Percentiles rank a stretch among this genome's conserved stretches.
Conservation (phyloP, 2,797 vertebrate genomes). For the Peromyscus nudipes region DNA sequence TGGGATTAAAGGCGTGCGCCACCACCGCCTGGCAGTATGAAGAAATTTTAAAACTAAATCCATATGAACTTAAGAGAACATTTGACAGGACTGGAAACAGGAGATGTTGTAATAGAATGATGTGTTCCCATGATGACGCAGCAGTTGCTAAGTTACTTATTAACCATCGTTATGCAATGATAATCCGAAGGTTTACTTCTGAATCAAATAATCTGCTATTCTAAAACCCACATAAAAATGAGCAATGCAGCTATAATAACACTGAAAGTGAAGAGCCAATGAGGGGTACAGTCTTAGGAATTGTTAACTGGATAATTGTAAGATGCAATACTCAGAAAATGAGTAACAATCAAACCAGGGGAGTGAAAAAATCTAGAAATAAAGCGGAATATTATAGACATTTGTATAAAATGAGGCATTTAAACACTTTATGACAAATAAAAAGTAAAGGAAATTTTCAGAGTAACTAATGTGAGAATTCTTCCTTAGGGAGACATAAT, state of each 20-base stretch:
- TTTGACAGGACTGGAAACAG: neutral
- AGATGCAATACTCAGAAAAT: neutral
- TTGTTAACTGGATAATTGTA: neutral
- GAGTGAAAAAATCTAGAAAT: neutral
- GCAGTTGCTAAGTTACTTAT: neutral
- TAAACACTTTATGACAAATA: constrained; percentile 10
- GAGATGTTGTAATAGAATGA: neutral
- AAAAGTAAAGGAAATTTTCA: neutral
- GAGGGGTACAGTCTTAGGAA: neutral
- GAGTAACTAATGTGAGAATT: neutral
- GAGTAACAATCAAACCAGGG: neutral
- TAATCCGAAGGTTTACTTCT: neutral
- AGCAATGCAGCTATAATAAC: neutral
- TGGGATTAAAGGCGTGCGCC: no score
- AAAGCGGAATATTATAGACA: neutral
- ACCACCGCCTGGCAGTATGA: no score
- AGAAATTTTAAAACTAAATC: neutral
- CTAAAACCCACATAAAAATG: neutral
- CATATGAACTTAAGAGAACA: neutral
- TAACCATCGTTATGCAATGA: neutral
- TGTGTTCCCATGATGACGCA: neutral
- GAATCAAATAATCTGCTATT: neutral
- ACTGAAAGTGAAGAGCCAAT: neutral
- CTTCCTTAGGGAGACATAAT: neutral
- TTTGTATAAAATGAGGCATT: neutral